Base-by-base conservation (phyloP, 2,888 invertebrate species). In the Chymomyza amoena region DNA sequence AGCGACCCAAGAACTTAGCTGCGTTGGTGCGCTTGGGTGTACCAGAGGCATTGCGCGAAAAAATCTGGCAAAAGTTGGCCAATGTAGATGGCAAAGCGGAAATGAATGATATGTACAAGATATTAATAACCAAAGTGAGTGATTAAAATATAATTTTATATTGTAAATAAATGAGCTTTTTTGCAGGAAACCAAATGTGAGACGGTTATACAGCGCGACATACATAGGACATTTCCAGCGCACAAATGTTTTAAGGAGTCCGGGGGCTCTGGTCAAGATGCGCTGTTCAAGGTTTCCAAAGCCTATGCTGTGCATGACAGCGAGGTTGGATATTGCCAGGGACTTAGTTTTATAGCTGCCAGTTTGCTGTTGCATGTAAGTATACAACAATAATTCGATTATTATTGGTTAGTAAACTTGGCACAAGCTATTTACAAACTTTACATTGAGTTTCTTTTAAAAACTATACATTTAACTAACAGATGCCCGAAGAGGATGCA, bases 401-500 rank as follows among this genome's bases (percentile, higher is more conserved):
- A 32, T 32, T 32, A 32, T 32, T 32, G 32, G 25, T 25, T 25
- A 25, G 25, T 25, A 4, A 25, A 25, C 25, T 25, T 4, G 25
- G 25, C 25, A 4, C 25, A 25, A 25, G 25, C 25, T 4, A 25
- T 25, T 25, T 25, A 25, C 2, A 25, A 25, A 25, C 25, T 3
- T 25, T 25, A 2, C 3, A 25, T 25, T 25, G 25, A 2, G 25
- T 2, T 25, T 25, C 25, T 25, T 25, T 25, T 25, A 25, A 25
- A 25, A 25, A 25, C 25, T 25, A 32, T 32, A 32, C 32, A 28
- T 15, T 62, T 51, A 4, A 10, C 13, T 15, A 57, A 6, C 90
- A 99, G 98, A 99, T 99, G 99, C 99, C 99, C 0, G 99, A 99
- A 92, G 99, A 99, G 91, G 98, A 99, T 93, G 98, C 99, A 0